Base-by-base conservation (phyloP, 1,140 invertebrate genomes). In the Meloidogyne exigua region DNA sequence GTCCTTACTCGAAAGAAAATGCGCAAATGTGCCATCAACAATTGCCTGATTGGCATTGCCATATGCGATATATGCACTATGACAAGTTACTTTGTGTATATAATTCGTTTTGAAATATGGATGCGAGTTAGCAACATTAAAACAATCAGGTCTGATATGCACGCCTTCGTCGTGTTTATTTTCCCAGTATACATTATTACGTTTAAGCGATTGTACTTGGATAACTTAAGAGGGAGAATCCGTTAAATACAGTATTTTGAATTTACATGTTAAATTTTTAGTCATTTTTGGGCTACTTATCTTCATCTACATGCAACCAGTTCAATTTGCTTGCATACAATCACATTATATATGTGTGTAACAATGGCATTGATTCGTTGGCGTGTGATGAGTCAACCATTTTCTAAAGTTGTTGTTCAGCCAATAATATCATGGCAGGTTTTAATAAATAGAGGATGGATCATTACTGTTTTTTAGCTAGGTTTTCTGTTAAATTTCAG, bases 281-380 rank as follows among this genome's bases (percentile, higher is more conserved):
- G 82, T 25, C 74, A 83, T 68, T 80, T 83, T 65, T 83, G 82
- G 82, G 82, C 82, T 26, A 77, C 63, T 12, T 66, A 78, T 36
- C 39, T 83, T 18, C 81, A 75, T 39, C 81, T 85, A 42, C 82
- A 83, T 28, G 82, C 82, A 2, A 83, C 83, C 12, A 68, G 74
- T n/a, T 72, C 65, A 36, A 83, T 83, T 66, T 79, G 82, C 42
- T 64, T 83, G 44, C 82, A 83, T 62, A 74, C 84, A 36, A 85
- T 86, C 21, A 84, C 81, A 15, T 66, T 83, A 10, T 83, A 83
- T 62, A 57, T 65, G 9, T 83, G 81, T 63, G 82, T 83, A 10
- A 66, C 78, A 39, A 83, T 83, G 82, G 82, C 82, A 3, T 75
- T 83, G 10, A 86, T 83, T 28, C 77, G 82, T 25, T 83, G 84